These are phyloP conservation scores for Papilio gigon DNA, from an alignment of 2,888 invertebrate species.

Conservation along the genomic window DNA sequence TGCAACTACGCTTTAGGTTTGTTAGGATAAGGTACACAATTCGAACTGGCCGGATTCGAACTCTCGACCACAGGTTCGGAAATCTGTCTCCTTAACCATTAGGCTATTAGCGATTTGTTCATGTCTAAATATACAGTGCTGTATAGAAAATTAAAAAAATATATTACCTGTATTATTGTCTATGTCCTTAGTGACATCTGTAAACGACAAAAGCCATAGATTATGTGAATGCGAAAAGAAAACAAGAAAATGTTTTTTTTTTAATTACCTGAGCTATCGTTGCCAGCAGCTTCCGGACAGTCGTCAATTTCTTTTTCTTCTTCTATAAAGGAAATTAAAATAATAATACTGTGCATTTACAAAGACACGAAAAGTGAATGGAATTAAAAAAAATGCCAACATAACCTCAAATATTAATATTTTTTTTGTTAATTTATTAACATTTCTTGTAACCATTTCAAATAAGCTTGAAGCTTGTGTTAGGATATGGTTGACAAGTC, in stretches of 20 bases:
- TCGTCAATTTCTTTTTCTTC: constrained; percentile 36
- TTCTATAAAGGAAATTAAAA: constrained; percentile 20
- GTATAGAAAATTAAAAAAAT: too few relatives aligned
- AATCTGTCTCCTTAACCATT: too few relatives aligned
- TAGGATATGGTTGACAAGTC: too few relatives aligned
- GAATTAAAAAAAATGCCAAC: background rate
- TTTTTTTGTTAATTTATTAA: too few relatives aligned
- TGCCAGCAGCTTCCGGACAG: constrained; percentile 9
- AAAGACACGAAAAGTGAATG: background rate
- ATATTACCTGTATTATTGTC: constrained; percentile 62
- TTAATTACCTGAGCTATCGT: constrained; percentile 26
- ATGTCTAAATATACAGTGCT: too few relatives aligned
- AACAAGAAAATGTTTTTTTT: background rate
- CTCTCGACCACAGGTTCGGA: too few relatives aligned
- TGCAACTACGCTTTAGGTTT: too few relatives aligned
- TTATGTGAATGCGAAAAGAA: background rate
- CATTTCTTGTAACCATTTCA: too few relatives aligned
- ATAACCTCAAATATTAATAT: background rate
- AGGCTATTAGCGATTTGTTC: too few relatives aligned
- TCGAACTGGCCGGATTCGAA: too few relatives aligned
- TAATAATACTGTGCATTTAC: background rate
- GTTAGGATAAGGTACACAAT: too few relatives aligned
- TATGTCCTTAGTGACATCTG: constrained; percentile 52
- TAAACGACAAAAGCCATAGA: background rate
- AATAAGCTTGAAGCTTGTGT: too few relatives aligned